Base-by-base conservation (phyloP, 2,797 vertebrate species). In the Gymnodraco acuticeps region DNA sequence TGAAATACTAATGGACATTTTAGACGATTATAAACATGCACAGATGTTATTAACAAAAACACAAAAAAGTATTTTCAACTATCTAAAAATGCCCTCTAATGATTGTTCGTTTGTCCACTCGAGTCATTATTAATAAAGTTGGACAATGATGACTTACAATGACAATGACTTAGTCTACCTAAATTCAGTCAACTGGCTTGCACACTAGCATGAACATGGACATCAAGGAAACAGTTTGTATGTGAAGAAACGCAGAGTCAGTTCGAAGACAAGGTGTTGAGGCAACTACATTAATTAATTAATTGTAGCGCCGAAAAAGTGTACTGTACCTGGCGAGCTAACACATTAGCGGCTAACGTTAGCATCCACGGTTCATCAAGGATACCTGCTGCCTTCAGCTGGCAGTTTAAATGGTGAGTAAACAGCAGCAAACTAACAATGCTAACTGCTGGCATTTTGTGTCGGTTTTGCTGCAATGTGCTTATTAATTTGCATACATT, bases 301-400 rank as follows among this genome's bases (percentile, higher is more conserved):
- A 56, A 50, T 13, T 68, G 38, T 20, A 20, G 19, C 12, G 7
- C 3, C 4, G 14, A 27, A 47, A 3, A 41, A 42, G 46, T 5
- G 3, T 4, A 10, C 3, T 5, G 8, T 14, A 19, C 6, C 2
- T 27, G 31, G 11, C 3, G 46, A 48, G 70, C 60, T 72, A 73
- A 54, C 27, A 15, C 19, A 1, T 55, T 55, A 47, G 43, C 31
- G 41, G 61, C 50, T 54, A 63, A 48, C 15, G 13, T 64, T 72
- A 71, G 58, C 58, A 15, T 53, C 2, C 11, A 17, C 0, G 9
- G 15, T 17, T 50, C 46, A 50, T 23, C 45, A 27, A 5, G 16
- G 15, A 11, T 23, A 46, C n/a, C 27, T 10, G 10, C 43, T 20
- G n/a, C 60, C 13, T 0, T 53, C 19, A 33, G 45, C 19, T 11